A percentile compares a stretch with the other conserved stretches of the same genome.
Conservation (phyloP, 2,113 vertebrate species). For the Azemiops feae region DNA sequence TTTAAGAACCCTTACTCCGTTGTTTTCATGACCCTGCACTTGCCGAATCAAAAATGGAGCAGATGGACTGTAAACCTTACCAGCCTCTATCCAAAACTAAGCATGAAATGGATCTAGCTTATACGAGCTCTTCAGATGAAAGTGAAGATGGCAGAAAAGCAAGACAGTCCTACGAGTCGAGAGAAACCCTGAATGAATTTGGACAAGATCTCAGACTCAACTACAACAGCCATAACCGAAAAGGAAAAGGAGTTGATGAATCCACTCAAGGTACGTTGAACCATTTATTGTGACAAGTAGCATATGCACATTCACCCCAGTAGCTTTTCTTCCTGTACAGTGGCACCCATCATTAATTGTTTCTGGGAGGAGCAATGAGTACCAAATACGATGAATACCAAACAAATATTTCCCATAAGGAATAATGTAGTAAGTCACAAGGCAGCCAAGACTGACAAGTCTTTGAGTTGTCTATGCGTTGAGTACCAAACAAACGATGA, state of each 20-base stretch:
- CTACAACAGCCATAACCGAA: slow-evolving; percentile 86
- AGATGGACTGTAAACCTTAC: slow-evolving; percentile 97
- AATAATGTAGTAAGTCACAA: neutral
- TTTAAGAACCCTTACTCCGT: slow-evolving; percentile 65
- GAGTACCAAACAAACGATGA: neutral
- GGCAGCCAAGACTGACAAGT: neutral
- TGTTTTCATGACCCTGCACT: slow-evolving; percentile 78
- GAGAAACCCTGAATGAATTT: slow-evolving; percentile 92
- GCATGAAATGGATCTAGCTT: slow-evolving; percentile 93
- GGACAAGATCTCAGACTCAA: slow-evolving; percentile 88
- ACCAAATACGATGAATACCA: neutral
- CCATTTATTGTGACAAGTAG: neutral
- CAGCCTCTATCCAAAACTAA: slow-evolving; percentile 93
- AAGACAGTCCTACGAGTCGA: slow-evolving; percentile 89
- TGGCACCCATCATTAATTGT: neutral
- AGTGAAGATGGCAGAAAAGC: slow-evolving; percentile 90
- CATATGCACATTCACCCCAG: neutral
- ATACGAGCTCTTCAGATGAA: slow-evolving; percentile 95
- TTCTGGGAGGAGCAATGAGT: neutral
- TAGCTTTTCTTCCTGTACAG: neutral
- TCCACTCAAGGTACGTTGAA: slow-evolving; percentile 82
- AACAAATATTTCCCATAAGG: neutral
- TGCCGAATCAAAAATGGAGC: slow-evolving; percentile 86
- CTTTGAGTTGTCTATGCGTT: neutral
- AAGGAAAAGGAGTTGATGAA: slow-evolving; percentile 83